Percentiles rank a stretch among this genome's conserved stretches.
Conservation (phyloP, 2,888 invertebrate species). For the Caradrina clavipalpis region DNA sequence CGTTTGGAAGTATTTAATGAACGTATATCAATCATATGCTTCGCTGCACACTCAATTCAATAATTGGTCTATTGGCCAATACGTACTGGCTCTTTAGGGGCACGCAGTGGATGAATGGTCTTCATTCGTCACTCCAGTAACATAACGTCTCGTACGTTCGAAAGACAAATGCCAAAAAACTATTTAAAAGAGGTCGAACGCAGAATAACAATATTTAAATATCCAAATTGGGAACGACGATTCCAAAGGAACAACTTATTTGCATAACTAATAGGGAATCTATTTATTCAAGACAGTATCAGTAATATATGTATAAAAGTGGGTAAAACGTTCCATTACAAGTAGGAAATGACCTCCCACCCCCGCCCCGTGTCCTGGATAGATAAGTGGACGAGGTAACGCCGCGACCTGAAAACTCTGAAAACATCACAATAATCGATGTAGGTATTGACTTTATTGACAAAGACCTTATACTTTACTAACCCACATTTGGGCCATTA, state of each 20-base stretch:
- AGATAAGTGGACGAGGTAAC: conserved; percentile 64
- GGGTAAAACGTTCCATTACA: conserved; percentile 55
- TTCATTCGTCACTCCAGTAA: not conserved
- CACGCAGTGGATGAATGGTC: not conserved
- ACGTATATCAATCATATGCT: conserved; percentile 29
- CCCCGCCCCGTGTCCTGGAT: conserved; percentile 65
- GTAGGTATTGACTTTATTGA: conserved; percentile 19
- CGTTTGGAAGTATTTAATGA: conserved; percentile 21
- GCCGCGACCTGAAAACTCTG: conserved; percentile 55
- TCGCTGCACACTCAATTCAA: conserved; percentile 16
- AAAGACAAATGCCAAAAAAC: not conserved
- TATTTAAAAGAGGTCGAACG: not conserved
- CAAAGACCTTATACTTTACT: conserved; percentile 33
- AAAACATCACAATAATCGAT: conserved; percentile 57
- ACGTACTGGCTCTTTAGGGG: not conserved
- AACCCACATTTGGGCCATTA: conserved; percentile 49
- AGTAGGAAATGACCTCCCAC: conserved; percentile 63
- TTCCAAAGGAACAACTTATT: conserved; percentile 29
- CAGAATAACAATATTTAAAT: conserved; percentile 3
- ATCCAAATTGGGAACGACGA: conserved; percentile 2
- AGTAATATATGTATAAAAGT: conserved; percentile 33
- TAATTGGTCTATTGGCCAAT: conserved; percentile 14
- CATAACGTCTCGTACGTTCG: not conserved
- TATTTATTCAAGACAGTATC: conserved; percentile 37
- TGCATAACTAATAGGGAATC: conserved; percentile 13